These are phyloP conservation scores for Stegana nigrithorax DNA, from an alignment of 2,888 invertebrate genomes.

Conservation along the genomic window DNA sequence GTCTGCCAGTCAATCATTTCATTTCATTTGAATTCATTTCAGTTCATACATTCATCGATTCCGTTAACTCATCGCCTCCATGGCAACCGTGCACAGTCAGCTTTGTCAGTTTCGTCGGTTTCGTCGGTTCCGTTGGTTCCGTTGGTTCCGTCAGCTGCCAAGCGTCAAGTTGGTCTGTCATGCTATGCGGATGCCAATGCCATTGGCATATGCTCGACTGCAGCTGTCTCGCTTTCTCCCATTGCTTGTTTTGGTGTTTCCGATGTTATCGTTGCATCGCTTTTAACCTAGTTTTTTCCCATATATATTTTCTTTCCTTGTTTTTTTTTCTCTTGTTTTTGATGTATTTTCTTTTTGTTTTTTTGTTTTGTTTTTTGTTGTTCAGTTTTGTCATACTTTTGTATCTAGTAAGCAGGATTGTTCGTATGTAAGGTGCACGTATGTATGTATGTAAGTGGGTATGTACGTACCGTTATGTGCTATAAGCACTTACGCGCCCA, in stretches of 20 bases:
- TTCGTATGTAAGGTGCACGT: background rate
- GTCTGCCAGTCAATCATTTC: background rate
- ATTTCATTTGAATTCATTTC: conserved; percentile 48
- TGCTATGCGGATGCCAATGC: too few relatives aligned
- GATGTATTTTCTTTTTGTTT: background rate
- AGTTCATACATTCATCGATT: conserved; percentile 34
- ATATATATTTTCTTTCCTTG: background rate
- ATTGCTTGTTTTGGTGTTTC: background rate
- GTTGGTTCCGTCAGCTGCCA: background rate
- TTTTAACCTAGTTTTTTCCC: background rate
- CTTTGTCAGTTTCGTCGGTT: too few relatives aligned
- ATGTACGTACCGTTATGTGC: too few relatives aligned
- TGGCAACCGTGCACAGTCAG: too few relatives aligned
- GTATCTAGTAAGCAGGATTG: too few relatives aligned
- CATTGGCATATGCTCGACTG: too few relatives aligned
- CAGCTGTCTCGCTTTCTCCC: too few relatives aligned
- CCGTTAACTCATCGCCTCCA: background rate
- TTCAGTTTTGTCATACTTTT: too few relatives aligned
- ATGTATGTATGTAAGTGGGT: background rate
- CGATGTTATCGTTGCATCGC: background rate
- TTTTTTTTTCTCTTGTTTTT: background rate
- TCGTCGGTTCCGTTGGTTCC: too few relatives aligned
- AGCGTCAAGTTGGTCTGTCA: background rate
- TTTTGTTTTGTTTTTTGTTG: background rate
- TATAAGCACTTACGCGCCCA: too few relatives aligned